Percentiles rank a stretch among this genome's conserved stretches.
Conservation (phyloP, 2,888 invertebrate species). For the Pterostichus madidus region DNA sequence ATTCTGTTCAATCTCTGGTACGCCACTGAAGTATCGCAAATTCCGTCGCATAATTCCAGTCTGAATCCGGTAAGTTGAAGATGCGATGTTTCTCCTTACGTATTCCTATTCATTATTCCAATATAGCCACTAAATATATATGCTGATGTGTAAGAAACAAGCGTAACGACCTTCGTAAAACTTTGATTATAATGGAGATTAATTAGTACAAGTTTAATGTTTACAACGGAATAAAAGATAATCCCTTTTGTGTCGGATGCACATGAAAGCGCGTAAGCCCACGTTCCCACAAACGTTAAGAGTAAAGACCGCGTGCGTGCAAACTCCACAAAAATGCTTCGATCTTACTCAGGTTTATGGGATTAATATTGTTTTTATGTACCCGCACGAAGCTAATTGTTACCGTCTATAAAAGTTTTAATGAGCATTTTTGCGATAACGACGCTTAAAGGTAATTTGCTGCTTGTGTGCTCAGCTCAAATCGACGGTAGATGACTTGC, state of each 20-base stretch:
- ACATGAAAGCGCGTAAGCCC: constrained; percentile 12
- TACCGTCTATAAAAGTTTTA: constrained; percentile 59
- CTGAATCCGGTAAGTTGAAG: background rate
- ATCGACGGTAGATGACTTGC: constrained; percentile 23
- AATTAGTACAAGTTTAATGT: constrained; percentile 67
- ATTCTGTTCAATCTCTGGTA: no score
- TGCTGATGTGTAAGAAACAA: constrained; percentile 49
- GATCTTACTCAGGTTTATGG: constrained; percentile 57
- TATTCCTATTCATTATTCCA: constrained; percentile 33
- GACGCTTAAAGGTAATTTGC: constrained; percentile 51
- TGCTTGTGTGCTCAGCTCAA: constrained; percentile 22
- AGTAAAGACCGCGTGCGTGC: constrained; percentile 3
- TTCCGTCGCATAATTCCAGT: background rate
- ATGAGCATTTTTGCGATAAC: constrained; percentile 61
- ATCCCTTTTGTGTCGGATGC: constrained; percentile 45
- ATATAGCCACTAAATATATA: constrained; percentile 44
- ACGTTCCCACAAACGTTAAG: background rate
- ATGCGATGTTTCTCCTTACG: background rate
- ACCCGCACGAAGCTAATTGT: constrained; percentile 61
- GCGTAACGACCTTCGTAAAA: constrained; percentile 57
- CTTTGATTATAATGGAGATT: constrained; percentile 66
- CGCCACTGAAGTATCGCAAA: no score
- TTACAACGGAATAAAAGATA: constrained; percentile 66
- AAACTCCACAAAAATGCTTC: constrained; percentile 24
- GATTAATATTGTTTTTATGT: constrained; percentile 63